Percentiles rank a stretch among this genome's conserved stretches.
phyloP scores from a whole-genome alignment of 2,113 vertebrate species.

The Hippotragus niger region DNA sequence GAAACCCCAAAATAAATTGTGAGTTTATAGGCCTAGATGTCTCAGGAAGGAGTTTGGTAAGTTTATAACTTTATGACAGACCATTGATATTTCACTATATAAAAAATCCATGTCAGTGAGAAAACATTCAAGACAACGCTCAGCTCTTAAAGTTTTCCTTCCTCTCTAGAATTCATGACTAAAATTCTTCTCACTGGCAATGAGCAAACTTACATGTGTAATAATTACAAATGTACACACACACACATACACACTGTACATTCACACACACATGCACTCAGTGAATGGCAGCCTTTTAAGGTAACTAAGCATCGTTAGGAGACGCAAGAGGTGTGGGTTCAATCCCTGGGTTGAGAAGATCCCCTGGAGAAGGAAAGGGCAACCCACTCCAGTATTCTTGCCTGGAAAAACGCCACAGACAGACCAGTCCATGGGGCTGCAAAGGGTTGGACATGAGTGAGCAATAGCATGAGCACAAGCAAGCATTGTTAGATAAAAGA shows the following conservation, averaged over 20 bases:
- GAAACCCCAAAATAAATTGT: not conserved
- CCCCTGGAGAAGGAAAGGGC: not conserved
- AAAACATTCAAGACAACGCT: not conserved
- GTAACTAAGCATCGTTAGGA: not conserved
- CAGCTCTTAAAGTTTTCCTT: not conserved
- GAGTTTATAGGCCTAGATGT: not conserved
- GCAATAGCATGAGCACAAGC: not conserved
- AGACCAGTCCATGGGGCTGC: not conserved
- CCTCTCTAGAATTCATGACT: not conserved
- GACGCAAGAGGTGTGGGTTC: not conserved
- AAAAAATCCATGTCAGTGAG: not conserved
- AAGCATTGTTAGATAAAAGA: not conserved
- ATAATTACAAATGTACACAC: not conserved
- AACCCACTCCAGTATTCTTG: not conserved
- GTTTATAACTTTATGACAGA: not conserved
- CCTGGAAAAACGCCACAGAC: not conserved
- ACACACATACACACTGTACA: not conserved
- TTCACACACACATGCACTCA: no score
- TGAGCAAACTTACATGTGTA: not conserved
- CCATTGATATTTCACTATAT: not conserved
- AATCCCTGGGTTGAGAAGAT: not conserved
- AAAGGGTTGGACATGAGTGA: not conserved
- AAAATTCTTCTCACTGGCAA: not conserved
- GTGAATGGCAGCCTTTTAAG: not conserved
- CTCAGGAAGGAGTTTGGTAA: not conserved